Conservation (phyloP, 2,113 vertebrate genomes). For the Glaucomys volans region DNA sequence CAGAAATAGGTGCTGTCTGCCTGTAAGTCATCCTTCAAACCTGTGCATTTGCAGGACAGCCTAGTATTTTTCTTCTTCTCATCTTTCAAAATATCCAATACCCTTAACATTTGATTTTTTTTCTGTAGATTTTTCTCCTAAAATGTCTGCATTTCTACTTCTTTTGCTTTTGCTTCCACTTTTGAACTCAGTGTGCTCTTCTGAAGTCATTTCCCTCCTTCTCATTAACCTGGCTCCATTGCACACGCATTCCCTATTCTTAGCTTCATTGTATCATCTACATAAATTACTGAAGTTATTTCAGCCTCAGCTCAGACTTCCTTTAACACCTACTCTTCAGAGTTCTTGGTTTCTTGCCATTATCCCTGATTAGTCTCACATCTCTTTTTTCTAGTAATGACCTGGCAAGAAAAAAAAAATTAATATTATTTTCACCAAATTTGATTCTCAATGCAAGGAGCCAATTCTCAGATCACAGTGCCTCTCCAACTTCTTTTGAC, state of each 20-base stretch:
- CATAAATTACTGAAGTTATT: slow-evolving; percentile 75
- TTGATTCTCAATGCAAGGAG: slow-evolving; percentile 15
- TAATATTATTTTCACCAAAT: slow-evolving; percentile 59
- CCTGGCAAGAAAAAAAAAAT: slow-evolving; percentile 60
- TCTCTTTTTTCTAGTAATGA: slow-evolving; percentile 63
- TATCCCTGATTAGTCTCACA: slow-evolving; percentile 65
- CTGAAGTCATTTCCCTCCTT: slow-evolving; percentile 71
- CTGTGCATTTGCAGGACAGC: slow-evolving; percentile 46
- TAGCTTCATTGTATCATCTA: slow-evolving; percentile 64
- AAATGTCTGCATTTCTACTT: slow-evolving; percentile 59
- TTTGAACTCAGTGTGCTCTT: slow-evolving; percentile 67
- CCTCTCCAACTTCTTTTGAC: slow-evolving; percentile 51
- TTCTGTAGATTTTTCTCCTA: background rate
- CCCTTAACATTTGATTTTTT: slow-evolving; percentile 70
- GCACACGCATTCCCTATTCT: slow-evolving; percentile 30
- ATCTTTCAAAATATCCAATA: slow-evolving; percentile 75
- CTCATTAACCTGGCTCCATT: slow-evolving; percentile 79
- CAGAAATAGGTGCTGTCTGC: background rate
- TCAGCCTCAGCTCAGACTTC: slow-evolving; percentile 63
- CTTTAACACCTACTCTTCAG: slow-evolving; percentile 45
- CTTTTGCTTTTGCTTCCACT: slow-evolving; percentile 56
- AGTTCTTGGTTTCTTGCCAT: slow-evolving; percentile 45
- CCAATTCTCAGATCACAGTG: background rate
- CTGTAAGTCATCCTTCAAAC: slow-evolving; percentile 43
- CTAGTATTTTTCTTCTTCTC: slow-evolving; percentile 67